Conservation (phyloP, 2,113 vertebrate genomes). For the Phycodurus eques region DNA sequence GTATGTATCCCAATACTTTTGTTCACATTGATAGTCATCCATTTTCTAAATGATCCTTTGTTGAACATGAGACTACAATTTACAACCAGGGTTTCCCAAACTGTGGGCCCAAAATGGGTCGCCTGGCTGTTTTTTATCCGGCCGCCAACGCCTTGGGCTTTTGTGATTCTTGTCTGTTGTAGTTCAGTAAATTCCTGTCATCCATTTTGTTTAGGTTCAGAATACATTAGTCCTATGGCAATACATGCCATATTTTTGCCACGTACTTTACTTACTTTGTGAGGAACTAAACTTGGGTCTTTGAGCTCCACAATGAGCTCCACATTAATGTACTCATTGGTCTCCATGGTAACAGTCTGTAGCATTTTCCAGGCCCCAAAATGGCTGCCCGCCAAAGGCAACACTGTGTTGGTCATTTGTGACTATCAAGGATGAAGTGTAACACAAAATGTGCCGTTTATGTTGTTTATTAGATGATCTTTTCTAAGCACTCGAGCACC, state of each 20-base stretch:
- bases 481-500: conserved; percentile 46
- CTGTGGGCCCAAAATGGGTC: no score
- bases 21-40: no score
- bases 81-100: no score
- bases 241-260: neutral
- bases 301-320: neutral
- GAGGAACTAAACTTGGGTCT: neutral
- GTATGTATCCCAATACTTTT: no score
- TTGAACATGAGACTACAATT: neutral
- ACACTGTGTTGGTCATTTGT: neutral
- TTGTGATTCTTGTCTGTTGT: neutral
- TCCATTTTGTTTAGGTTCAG: neutral
- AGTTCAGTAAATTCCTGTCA: neutral
- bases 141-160: neutral
- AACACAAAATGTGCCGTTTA: neutral
- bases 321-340: neutral
- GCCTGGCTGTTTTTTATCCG: no score
- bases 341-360: neutral
- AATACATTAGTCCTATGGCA: neutral
- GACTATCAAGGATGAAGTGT: neutral
- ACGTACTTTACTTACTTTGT: neutral
- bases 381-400: neutral
- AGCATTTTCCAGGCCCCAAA: neutral
- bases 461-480: conserved; percentile 50
- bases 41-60: no score